phyloP scores from a whole-genome alignment of 2,888 invertebrate species.

The Leptura quadrifasciata region DNA sequence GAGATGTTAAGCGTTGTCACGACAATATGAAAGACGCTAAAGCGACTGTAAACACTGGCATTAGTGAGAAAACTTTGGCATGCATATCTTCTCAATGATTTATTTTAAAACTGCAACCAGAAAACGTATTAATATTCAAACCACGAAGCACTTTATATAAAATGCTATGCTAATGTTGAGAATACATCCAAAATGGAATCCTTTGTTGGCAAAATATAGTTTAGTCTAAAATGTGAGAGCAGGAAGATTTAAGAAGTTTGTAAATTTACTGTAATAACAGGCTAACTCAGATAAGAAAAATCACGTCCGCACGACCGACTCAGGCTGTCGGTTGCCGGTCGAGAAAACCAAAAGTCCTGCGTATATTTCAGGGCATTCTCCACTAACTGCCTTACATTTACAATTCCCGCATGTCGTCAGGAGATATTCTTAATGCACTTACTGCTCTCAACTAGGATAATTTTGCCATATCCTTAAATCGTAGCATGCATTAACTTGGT shows the following conservation, averaged over 20 bases:
- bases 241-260: slow-evolving; percentile 60
- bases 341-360: slow-evolving; percentile 23
- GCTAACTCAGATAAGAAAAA: slow-evolving; percentile 52
- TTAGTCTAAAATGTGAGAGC: slow-evolving; percentile 57
- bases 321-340: slow-evolving; percentile 29
- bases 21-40: slow-evolving; percentile 59
- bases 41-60: slow-evolving; percentile 61
- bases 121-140: slow-evolving; percentile 69
- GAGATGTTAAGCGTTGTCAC: slow-evolving; percentile 16
- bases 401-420: slow-evolving; percentile 36
- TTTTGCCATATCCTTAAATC: slow-evolving; percentile 39
- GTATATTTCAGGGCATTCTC: slow-evolving; percentile 23
- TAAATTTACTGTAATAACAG: slow-evolving; percentile 66
- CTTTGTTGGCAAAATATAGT: slow-evolving; percentile 54
- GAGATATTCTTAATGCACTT: slow-evolving; percentile 35
- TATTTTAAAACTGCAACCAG: slow-evolving; percentile 61
- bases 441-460: slow-evolving; percentile 41
- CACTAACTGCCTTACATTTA: slow-evolving; percentile 37
- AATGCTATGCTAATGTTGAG: slow-evolving; percentile 69
- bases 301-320: slow-evolving; percentile 37
- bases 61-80: slow-evolving; percentile 57
- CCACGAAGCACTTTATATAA: slow-evolving; percentile 69
- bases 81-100: slow-evolving; percentile 62
- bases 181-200: slow-evolving; percentile 58
- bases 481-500: slow-evolving; percentile 33